Conservation (phyloP, 2,113 vertebrate genomes). For the Aptenodytes patagonicus region DNA sequence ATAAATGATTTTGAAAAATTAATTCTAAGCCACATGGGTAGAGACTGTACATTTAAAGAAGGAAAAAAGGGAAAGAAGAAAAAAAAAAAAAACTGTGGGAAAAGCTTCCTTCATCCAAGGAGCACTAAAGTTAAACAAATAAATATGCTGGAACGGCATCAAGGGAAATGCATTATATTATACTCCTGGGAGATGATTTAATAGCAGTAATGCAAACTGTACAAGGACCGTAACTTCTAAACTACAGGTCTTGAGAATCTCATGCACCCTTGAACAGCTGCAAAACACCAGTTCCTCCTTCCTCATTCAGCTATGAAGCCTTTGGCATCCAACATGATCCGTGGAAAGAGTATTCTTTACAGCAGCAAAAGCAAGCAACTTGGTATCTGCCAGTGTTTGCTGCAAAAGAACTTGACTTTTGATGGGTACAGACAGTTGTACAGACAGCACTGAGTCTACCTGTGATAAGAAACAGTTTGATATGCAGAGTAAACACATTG, state of each 20-base stretch:
- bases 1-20: not conserved
- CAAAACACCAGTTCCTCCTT: not conserved
- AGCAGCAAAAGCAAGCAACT: not conserved
- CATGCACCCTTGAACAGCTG: not conserved
- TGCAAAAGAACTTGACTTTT: not conserved
- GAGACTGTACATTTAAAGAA: not conserved
- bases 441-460: not conserved
- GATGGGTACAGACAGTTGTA: not conserved
- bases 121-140: not conserved
- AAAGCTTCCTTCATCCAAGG: not conserved
- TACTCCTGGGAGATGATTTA: not conserved
- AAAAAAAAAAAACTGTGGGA: not conserved
- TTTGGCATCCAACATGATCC: not conserved
- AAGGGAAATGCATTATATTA: not conserved
- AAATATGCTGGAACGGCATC: not conserved
- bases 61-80: not conserved
- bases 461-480: not conserved
- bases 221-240: not conserved
- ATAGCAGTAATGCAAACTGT: not conserved
- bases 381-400: not conserved
- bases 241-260: not conserved
- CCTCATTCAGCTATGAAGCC: not conserved
- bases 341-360: not conserved
- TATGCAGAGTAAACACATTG: not conserved
- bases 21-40: not conserved